Percentiles rank a stretch among this genome's conserved stretches.
Conservation (phyloP, 2,797 vertebrate species). For the Lerista edwardsae region DNA sequence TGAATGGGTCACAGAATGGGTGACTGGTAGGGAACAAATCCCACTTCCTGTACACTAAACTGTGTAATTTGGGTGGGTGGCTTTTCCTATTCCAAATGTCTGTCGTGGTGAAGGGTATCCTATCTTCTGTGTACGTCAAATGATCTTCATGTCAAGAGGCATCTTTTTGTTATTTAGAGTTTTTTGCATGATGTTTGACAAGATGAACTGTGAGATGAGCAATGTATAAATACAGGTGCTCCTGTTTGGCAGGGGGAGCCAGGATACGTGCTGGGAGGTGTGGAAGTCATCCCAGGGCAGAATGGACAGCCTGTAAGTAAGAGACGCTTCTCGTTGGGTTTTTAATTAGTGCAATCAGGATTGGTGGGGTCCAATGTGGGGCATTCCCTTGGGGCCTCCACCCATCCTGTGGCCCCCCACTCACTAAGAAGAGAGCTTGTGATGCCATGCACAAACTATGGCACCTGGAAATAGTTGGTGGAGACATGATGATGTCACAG, state of each 20-base stretch:
- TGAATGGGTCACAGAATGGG: too few relatives aligned
- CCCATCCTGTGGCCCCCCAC: too few relatives aligned
- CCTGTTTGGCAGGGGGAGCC: slow-evolving; percentile 83
- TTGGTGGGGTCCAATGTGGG: too few relatives aligned
- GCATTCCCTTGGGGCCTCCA: too few relatives aligned
- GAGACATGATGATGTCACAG: too few relatives aligned
- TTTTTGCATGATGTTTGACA: not conserved
- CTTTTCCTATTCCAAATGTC: not conserved
- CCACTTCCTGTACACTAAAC: too few relatives aligned
- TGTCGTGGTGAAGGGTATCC: not conserved
- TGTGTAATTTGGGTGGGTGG: too few relatives aligned
- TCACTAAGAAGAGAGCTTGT: too few relatives aligned
- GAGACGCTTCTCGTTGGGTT: not conserved
- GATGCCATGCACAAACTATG: too few relatives aligned
- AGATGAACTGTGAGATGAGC: not conserved
- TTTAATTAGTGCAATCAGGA: not conserved
- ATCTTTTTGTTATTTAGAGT: not conserved
- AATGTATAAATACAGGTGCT: not conserved
- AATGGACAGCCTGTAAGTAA: slow-evolving; percentile 88
- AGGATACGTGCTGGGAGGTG: slow-evolving; percentile 85
- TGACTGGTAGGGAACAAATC: too few relatives aligned
- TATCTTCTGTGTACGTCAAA: not conserved
- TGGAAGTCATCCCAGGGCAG: slow-evolving; percentile 82
- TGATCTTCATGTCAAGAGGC: not conserved
- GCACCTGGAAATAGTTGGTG: too few relatives aligned